Evolutionary conservation across 2,888 invertebrate genomes (phyloP), one percentile per base, ranked within the genome.

Genomic region (Lymantria dispar): DNA sequence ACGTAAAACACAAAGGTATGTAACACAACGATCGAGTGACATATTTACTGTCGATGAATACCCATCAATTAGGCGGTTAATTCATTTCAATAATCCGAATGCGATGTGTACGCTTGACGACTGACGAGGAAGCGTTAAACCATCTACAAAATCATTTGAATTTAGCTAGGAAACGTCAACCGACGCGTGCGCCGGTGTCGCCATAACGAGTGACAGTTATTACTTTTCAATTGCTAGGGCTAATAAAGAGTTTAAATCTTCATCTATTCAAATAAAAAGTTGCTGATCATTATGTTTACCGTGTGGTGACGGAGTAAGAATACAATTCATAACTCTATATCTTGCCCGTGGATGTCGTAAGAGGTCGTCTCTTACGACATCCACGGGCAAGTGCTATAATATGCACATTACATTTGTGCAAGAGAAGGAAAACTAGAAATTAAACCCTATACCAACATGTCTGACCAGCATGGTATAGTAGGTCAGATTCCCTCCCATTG

Each of bases 121-220:
- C 52, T 64, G 62, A 63, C 60, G 64, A 77, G 80, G 80, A 80
- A 76, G 74, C 66, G 72, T 64, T 76, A 75, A 65, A 65, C 59
- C 63, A 64, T 68, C 65, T 64, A 59, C 62, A 60, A 61, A 70
- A 66, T 60, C 39, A 65, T 61, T 58, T 69, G 67, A 72, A 74
- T 78, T 78, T 72, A 74, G 74, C 73, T 58, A 77, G 77, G 77
- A 79, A 76, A 74, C 70, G 79, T 77, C 76, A 76, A 60, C n/a
- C 63, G 64, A 50, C 51, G 46, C 53, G 56, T 47, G 52, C 50
- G 40, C 3, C 33, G 44, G 56, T 60, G 68, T 62, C 62, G 60
- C 65, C 65, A 58, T 62, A 55, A 40, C 38, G 7, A 41, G 45
- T 44, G 59, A 59, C 64, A 51, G 44, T 14, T n/a, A 30, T 42